Conservation (phyloP, 2,113 vertebrate genomes). For the Tachycineta bicolor region DNA sequence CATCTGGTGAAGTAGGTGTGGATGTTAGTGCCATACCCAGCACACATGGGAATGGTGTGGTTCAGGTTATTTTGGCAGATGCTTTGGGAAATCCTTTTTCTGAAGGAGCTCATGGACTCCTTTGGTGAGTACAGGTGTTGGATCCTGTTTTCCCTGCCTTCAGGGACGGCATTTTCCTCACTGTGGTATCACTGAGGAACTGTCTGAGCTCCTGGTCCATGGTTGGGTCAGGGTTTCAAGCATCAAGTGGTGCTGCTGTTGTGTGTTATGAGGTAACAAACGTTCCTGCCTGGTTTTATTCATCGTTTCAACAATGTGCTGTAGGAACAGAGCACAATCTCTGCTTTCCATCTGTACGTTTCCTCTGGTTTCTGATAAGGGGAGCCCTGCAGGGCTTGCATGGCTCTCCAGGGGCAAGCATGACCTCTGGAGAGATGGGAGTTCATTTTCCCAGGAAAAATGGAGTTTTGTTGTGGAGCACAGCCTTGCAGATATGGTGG, state of each 20-base stretch:
- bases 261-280: neutral
- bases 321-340: constrained; percentile 32
- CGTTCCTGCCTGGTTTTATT: neutral
- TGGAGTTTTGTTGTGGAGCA: neutral
- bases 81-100: neutral
- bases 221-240: neutral
- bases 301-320: neutral
- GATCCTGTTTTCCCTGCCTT: neutral
- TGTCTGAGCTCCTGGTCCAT: neutral
- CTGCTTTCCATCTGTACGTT: neutral
- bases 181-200: neutral
- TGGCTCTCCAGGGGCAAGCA: neutral
- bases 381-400: neutral
- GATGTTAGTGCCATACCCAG: neutral
- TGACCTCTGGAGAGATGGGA: constrained; percentile 43
- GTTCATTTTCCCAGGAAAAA: constrained; percentile 66
- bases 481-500: constrained; percentile 37
- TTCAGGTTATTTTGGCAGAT: neutral
- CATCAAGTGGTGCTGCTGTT: neutral
- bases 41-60: neutral
- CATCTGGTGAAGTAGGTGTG: neutral
- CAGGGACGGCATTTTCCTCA: accelerated
- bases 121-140: accelerated
- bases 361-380: constrained; percentile 51
- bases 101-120: neutral